Percentiles rank a stretch among this genome's conserved stretches.
These are phyloP conservation scores for Clivina fossor DNA, from an alignment of 2,888 invertebrate genomes.

Conservation along the genomic window DNA sequence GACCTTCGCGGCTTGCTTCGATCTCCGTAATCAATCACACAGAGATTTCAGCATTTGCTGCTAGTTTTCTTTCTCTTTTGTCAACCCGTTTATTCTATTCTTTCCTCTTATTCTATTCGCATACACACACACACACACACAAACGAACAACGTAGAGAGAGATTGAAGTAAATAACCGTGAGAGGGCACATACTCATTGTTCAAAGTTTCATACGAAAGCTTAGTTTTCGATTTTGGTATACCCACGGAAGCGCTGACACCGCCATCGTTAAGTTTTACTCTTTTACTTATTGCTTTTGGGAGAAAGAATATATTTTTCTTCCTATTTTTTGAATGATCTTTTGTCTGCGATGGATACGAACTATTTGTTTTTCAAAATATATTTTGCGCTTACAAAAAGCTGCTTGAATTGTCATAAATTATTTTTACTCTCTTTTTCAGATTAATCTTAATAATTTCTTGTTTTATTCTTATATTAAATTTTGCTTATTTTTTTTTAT, in stretches of 20 bases:
- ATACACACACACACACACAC: not conserved
- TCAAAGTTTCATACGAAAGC: not conserved
- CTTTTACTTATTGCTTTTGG: no score
- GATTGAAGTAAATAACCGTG: not conserved
- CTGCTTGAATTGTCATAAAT: no score
- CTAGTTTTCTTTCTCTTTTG: not conserved
- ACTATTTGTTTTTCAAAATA: no score
- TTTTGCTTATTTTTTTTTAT: no score
- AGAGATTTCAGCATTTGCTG: not conserved
- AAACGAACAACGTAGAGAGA: not conserved
- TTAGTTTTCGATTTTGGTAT: not conserved
- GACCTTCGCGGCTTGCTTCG: constrained; percentile 11
- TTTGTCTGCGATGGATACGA: no score
- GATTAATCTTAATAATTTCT: no score
- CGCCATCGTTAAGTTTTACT: no score
- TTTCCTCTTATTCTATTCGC: constrained; percentile 1
- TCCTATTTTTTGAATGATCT: no score
- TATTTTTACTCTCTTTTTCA: no score
- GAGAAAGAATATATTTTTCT: no score
- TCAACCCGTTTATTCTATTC: not conserved
- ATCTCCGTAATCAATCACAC: constrained; percentile 20
- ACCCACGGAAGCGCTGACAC: not conserved
- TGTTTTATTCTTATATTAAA: no score
- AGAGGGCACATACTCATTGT: not conserved
- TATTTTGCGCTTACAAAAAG: no score